Percentiles rank a stretch among this genome's conserved stretches.
Evolutionary conservation across 2,797 vertebrate species (phyloP).

Genomic region (Pseudomugil tenellus): DNA sequence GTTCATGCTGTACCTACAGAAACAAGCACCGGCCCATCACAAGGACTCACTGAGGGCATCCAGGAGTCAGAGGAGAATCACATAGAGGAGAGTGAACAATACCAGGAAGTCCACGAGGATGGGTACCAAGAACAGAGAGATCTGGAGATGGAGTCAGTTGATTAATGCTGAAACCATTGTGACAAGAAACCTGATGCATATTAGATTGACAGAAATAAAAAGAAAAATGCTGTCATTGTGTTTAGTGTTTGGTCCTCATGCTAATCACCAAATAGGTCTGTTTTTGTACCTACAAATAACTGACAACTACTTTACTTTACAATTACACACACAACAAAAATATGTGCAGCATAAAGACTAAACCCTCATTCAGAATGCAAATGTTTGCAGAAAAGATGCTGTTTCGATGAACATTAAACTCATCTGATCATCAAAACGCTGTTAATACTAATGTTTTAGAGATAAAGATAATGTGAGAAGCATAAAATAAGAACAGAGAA

Average conservation of each 20-base stretch:
- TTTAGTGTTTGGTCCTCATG: constrained; percentile 39
- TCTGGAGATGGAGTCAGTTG: constrained; percentile 80
- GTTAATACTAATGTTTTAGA: no score
- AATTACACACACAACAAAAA: no score
- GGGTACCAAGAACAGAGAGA: constrained; percentile 71
- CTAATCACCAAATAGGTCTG: constrained; percentile 12
- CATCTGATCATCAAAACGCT: no score
- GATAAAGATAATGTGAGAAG: no score
- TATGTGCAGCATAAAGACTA: no score
- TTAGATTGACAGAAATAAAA: constrained; percentile 64
- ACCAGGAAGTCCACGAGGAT: constrained; percentile 44
- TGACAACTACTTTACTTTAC: no score
- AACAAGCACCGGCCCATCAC: constrained; percentile 44
- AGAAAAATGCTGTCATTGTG: constrained; percentile 36
- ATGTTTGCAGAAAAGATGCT: no score
- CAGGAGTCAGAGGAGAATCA: constrained; percentile 44
- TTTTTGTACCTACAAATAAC: not conserved
- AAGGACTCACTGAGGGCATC: constrained; percentile 53
- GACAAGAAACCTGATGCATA: constrained; percentile 32
- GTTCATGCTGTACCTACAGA: constrained; percentile 73
- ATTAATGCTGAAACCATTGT: constrained; percentile 62
- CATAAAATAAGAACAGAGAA: no score
- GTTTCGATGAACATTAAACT: no score
- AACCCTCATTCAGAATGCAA: no score
- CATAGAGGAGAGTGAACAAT: constrained; percentile 39